Evolutionary conservation across 2,888 invertebrate species (phyloP).

Genomic region (Polyommatus icarus): DNA sequence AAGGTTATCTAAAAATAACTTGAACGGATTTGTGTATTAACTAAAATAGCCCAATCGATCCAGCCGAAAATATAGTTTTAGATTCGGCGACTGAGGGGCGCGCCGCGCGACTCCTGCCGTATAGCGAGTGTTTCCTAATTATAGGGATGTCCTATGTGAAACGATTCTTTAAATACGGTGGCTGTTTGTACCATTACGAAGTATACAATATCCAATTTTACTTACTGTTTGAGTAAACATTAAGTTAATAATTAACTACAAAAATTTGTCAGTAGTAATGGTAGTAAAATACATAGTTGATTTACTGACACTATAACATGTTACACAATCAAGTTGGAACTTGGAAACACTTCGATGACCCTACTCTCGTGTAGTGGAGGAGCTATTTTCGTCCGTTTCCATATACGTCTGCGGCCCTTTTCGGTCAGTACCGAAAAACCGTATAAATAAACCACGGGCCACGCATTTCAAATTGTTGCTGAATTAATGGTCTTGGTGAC

Average conservation of each 20-base stretch:
- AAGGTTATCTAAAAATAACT: conserved; percentile 12
- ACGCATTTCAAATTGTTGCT: conserved; percentile 25
- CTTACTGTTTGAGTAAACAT: too few relatives aligned
- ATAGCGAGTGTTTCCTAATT: background rate
- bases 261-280: too few relatives aligned
- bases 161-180: background rate
- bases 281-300: background rate
- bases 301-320: background rate
- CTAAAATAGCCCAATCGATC: background rate
- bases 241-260: too few relatives aligned
- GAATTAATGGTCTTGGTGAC: background rate
- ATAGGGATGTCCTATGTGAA: background rate
- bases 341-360: background rate
- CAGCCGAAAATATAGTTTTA: background rate
- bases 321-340: background rate
- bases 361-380: conserved; percentile 11
- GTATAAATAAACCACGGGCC: conserved; percentile 27
- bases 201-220: too few relatives aligned
- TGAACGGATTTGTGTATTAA: conserved; percentile 1
- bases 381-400: conserved; percentile 54
- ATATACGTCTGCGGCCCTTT: conserved; percentile 37
- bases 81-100: background rate
- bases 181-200: too few relatives aligned
- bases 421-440: conserved; percentile 21
- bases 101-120: background rate